Conservation (phyloP, 64 coral and sea anemone species). For the Astreopora myriophthalma region DNA sequence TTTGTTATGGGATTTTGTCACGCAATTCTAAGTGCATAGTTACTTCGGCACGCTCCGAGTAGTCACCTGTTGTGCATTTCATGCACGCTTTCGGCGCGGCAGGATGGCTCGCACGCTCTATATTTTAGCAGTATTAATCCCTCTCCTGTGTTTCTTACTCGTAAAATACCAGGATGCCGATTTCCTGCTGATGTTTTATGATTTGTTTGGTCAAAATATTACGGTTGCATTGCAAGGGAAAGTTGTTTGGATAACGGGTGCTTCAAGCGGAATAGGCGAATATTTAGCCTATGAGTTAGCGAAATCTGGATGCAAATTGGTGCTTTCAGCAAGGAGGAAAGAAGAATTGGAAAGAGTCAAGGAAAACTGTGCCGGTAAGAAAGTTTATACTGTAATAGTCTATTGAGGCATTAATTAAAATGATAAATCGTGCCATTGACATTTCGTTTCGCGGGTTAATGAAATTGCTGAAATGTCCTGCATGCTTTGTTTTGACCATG, state of each 20-base stretch:
- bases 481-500: too few relatives aligned
- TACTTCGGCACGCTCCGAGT: too few relatives aligned
- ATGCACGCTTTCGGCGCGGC: neutral
- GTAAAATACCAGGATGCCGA: slow-evolving; percentile 62
- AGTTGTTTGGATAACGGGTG: slow-evolving; percentile 75
- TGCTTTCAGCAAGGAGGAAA: slow-evolving; percentile 63
- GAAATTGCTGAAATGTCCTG: too few relatives aligned
- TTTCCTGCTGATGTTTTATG: slow-evolving; percentile 45
- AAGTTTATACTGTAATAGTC: neutral
- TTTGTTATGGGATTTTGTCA: too few relatives aligned
- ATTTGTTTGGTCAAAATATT: slow-evolving; percentile 49
- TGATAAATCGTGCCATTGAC: too few relatives aligned
- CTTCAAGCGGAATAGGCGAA: slow-evolving; percentile 76
- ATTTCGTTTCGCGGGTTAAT: too few relatives aligned
- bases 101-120: neutral
- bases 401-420: neutral
- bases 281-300: slow-evolving; percentile 66
- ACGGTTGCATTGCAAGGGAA: slow-evolving; percentile 40
- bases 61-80: too few relatives aligned
- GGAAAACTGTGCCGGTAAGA: slow-evolving; percentile 69
- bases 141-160: slow-evolving; percentile 55
- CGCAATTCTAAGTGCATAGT: too few relatives aligned
- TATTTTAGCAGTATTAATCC: neutral
- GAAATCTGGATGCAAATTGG: slow-evolving; percentile 74
- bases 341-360: slow-evolving; percentile 79